Conservation (phyloP, 2,888 invertebrate species). For the Capitulum mitella region DNA sequence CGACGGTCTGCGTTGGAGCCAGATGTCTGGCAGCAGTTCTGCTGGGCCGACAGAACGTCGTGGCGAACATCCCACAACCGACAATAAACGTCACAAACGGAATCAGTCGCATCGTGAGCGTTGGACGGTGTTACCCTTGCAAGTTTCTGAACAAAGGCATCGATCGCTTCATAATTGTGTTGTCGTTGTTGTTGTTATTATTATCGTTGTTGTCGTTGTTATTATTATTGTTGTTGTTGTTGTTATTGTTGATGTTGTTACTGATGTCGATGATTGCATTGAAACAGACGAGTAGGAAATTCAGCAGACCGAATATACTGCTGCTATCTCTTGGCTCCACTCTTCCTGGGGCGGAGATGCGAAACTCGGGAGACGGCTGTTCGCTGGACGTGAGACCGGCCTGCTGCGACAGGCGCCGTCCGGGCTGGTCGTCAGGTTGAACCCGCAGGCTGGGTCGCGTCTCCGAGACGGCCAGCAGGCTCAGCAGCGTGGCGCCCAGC, state of each 20-base stretch:
- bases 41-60: no score
- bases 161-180: neutral
- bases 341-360: no score
- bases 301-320: neutral
- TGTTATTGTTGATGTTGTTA: neutral
- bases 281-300: neutral
- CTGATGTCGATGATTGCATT: neutral
- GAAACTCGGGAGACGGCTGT: no score
- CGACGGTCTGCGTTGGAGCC: no score
- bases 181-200: neutral
- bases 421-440: no score
- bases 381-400: no score
- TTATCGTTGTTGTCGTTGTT: neutral
- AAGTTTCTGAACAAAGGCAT: neutral
- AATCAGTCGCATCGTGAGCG: no score
- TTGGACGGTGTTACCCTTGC: no score
- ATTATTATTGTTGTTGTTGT: neutral
- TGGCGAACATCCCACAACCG: no score
- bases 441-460: neutral
- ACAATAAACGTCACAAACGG: no score
- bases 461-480: neutral
- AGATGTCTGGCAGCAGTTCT: no score
- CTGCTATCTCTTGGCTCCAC: neutral
- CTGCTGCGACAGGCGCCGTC: no score
- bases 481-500: neutral